Evolutionary conservation across 2,797 vertebrate genomes (phyloP).

Genomic region (Tympanoctomys barrerae): DNA sequence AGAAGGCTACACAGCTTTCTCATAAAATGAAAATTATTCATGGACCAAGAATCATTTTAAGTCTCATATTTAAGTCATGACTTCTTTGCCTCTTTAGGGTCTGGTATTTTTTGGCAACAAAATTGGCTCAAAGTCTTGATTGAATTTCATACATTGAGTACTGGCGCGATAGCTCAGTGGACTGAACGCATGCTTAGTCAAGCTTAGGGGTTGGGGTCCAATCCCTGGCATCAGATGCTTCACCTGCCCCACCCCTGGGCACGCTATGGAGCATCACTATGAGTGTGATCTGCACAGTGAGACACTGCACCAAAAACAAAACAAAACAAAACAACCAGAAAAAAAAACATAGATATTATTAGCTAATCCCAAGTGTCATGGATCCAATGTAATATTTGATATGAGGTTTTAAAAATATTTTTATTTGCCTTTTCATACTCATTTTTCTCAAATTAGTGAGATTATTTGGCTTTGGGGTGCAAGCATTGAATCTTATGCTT

Average conservation of each 20-base stretch:
- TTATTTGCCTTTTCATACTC: not conserved
- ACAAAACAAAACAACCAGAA: too few relatives aligned
- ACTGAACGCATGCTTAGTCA: too few relatives aligned
- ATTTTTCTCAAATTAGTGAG: not conserved
- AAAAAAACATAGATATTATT: not conserved
- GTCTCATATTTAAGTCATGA: not conserved
- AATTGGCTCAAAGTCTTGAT: not conserved
- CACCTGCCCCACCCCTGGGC: too few relatives aligned
- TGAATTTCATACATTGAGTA: not conserved
- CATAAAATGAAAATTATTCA: not conserved
- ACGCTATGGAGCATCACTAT: too few relatives aligned
- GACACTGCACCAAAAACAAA: too few relatives aligned
- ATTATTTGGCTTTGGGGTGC: not conserved
- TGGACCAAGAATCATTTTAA: not conserved
- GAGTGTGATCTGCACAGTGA: too few relatives aligned
- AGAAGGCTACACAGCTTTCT: not conserved
- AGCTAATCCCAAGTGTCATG: not conserved
- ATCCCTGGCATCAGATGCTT: too few relatives aligned
- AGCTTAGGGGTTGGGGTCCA: too few relatives aligned
- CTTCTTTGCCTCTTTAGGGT: not conserved
- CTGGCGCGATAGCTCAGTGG: too few relatives aligned
- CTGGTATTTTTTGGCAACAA: conserved; percentile 37
- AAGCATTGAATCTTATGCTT: not conserved
- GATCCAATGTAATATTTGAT: conserved; percentile 12
- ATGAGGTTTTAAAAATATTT: not conserved